These are phyloP conservation scores for Pangasianodon gigas DNA, from an alignment of 2,113 vertebrate species.

Conservation along the genomic window DNA sequence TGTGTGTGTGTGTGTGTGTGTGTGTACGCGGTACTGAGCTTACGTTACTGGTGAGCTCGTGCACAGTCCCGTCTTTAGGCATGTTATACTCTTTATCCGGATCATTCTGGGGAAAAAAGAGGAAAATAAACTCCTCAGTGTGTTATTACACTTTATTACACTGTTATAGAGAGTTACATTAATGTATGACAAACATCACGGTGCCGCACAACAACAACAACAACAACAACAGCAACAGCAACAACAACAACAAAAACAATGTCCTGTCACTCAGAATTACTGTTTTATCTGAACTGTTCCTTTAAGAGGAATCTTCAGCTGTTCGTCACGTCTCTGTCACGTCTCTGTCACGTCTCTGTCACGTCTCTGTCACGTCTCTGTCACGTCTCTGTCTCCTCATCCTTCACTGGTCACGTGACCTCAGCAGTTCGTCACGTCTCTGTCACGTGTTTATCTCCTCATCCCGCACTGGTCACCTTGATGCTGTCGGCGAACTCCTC, in stretches of 20 bases:
- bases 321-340: neutral
- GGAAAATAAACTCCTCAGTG: neutral
- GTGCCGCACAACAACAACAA: neutral
- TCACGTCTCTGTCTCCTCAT: neutral
- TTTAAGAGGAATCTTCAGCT: no score
- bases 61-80: conserved; percentile 97
- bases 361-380: no score
- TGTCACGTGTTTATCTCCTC: neutral
- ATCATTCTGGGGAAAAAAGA: conserved; percentile 78
- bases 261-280: neutral
- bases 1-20: neutral
- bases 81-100: conserved; percentile 99
- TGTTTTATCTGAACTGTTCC: neutral
- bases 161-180: no score
- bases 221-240: neutral
- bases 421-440: neutral
- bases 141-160: neutral
- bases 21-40: conserved; percentile 38
- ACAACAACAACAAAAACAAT: neutral
- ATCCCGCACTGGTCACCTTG: conserved; percentile 72
- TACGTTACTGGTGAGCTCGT: conserved; percentile 96
- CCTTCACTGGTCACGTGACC: no score
- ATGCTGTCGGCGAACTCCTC: conserved; percentile 99
- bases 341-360: neutral
- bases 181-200: neutral